Base-by-base conservation (phyloP, 2,888 invertebrate species). In the Sclerodermus sp. region DNA sequence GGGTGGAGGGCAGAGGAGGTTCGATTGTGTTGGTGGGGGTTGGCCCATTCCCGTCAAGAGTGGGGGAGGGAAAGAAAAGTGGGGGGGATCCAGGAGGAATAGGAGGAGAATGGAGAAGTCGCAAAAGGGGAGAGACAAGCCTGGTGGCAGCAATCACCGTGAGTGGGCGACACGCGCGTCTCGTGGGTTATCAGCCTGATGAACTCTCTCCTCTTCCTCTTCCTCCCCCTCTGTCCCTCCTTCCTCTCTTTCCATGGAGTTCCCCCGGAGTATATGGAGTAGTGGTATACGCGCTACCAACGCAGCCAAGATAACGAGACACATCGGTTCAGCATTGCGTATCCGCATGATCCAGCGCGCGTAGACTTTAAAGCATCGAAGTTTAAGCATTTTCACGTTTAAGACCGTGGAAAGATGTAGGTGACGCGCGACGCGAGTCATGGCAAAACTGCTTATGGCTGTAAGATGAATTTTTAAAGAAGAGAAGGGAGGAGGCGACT, bases 131-230 rank as follows among this genome's bases (percentile, higher is more conserved):
- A 55, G 57, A 56, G 57, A 61, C 58, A 62, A 67, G 63, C 60
- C 63, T 68, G 67, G 67, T 62, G 63, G 70, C 67, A 64, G 72
- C 76, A 75, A 76, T 76, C 75, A 73, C 68, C 64, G 69, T 71
- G 76, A 76, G 76, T 76, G 74, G 73, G 73, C 74, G 73, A 75
- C 73, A 70, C 68, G 69, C 73, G 70, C 63, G 70, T 66, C 69
- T 64, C 66, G 59, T 62, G 66, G 73, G 68, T 75, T 73, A 73
- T 75, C 74, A 73, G 72, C 61, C 64, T 70, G 76, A 74, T 71
- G 73, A 76, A 70, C 55, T 58, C 44, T 45, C 37, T 43, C 10
- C 52, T 31, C 37, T 17, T 15, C 42, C 48, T 42, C 38, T 43
- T 15, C 30, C 43, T 31, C 49, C 47, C 45, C 36, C 51, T 38